Evolutionary conservation across 2,888 invertebrate genomes (phyloP), one percentile per base, ranked within the genome.

Genomic region (Corbicula japonica): DNA sequence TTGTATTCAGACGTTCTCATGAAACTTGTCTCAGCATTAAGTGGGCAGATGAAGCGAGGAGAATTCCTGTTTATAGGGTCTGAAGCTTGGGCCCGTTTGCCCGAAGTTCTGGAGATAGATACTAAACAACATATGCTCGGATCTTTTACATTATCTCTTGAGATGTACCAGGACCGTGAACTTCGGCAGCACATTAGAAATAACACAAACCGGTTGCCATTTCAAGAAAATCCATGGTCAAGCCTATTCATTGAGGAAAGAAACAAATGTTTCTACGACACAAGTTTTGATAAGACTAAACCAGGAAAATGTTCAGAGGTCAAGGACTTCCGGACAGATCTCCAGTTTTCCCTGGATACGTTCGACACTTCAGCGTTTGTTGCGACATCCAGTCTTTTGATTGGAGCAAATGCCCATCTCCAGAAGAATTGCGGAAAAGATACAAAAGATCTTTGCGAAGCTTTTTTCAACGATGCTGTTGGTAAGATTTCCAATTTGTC

Each of bases 51-150:
- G 62, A 46, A 66, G 0, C 60, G 41, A 35, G 82, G 80, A 1
- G 75, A 83, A 28, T 85, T 83, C 23, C 21, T 85, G 12, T 83
- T 83, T 18, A 80, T 85, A 44, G 85, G 83, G 15, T 83, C 85
- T 1, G 80, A 80, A 41, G 68, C 83, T 18, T 83, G 76, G 78
- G 76, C 72, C 28, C 73, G 54, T n/a, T 74, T 66, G 26, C 18
- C 12, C 0, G 58, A 69, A 23, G 34, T 79, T 2, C 10, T 80
- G 6, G 15, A 35, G 4, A 35, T 56, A 21, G 60, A 65, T 4
- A 28, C 2, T 18, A 58, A 62, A 50, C 62, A 52, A 18, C 58
- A 68, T 18, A 32, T 76, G 6, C 62, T 68, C 5, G 84, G 82
- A 5, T 63, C 80, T 8, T 56, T 77, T 21, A 44, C 76, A 1